Evolutionary conservation across 2,888 invertebrate species (phyloP).

Genomic region (Saturnia japonica): DNA sequence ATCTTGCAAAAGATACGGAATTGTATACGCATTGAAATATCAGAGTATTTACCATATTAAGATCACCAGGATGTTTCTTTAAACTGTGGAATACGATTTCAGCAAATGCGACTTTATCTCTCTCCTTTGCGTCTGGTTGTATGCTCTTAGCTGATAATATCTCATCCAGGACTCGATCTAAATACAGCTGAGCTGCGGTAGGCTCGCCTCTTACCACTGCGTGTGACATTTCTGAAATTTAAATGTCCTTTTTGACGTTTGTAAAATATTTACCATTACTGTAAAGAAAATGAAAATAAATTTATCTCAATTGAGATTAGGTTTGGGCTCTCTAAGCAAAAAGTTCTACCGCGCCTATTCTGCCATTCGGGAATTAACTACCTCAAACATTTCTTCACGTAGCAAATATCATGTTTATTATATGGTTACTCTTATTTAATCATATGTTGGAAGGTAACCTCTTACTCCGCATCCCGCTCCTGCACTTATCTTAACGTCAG

Average conservation of each 20-base stretch:
- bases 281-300: background rate
- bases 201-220: slow-evolving; percentile 46
- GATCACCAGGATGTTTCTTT: slow-evolving; percentile 30
- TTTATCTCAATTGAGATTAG: background rate
- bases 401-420: no score
- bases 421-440: no score
- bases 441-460: no score
- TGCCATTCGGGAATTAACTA: no score
- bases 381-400: no score
- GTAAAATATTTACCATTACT: no score
- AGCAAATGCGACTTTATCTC: slow-evolving; percentile 36
- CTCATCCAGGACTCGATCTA: slow-evolving; percentile 44
- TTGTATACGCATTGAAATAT: background rate
- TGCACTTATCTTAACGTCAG: no score
- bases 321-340: no score
- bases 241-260: background rate
- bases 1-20: background rate
- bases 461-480: no score
- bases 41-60: slow-evolving; percentile 40
- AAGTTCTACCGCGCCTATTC: no score
- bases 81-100: slow-evolving; percentile 46
- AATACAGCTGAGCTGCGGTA: slow-evolving; percentile 41
- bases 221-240: slow-evolving; percentile 45
- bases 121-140: slow-evolving; percentile 17
- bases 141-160: slow-evolving; percentile 30